Conservation (phyloP, 2,797 vertebrate genomes). For the Austrolebias charrua region DNA sequence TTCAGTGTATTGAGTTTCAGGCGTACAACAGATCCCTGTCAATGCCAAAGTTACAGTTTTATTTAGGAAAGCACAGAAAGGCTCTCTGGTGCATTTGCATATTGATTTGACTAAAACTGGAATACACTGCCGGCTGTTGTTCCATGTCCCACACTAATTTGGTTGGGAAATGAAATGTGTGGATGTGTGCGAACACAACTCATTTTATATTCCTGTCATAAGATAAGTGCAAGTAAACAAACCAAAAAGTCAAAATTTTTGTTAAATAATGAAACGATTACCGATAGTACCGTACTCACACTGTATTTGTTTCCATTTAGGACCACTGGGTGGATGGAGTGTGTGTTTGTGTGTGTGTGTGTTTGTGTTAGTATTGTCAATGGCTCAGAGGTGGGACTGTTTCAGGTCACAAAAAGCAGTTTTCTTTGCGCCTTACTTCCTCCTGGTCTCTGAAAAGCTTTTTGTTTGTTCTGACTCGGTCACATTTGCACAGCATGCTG, state of each 20-base stretch:
- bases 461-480: neutral
- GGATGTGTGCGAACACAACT: neutral
- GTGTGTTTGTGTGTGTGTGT: too few relatives aligned
- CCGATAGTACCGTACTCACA: too few relatives aligned
- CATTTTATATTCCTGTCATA: neutral
- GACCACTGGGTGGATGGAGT: too few relatives aligned
- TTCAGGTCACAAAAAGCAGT: neutral
- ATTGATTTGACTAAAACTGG: constrained; percentile 49
- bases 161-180: constrained; percentile 74
- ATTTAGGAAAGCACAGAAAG: too few relatives aligned
- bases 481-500: neutral
- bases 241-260: neutral
- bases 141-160: constrained; percentile 57
- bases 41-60: neutral
- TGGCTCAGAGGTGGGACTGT: neutral
- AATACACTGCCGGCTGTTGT: constrained; percentile 50
- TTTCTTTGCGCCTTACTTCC: neutral
- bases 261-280: neutral
- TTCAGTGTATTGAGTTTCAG: neutral
- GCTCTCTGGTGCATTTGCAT: constrained; percentile 66
- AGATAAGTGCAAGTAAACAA: neutral
- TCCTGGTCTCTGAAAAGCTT: neutral
- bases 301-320: neutral
- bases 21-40: neutral
- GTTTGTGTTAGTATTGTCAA: neutral